phyloP scores from a whole-genome alignment of 2,888 invertebrate genomes.

The Chloroclysta siterata region DNA sequence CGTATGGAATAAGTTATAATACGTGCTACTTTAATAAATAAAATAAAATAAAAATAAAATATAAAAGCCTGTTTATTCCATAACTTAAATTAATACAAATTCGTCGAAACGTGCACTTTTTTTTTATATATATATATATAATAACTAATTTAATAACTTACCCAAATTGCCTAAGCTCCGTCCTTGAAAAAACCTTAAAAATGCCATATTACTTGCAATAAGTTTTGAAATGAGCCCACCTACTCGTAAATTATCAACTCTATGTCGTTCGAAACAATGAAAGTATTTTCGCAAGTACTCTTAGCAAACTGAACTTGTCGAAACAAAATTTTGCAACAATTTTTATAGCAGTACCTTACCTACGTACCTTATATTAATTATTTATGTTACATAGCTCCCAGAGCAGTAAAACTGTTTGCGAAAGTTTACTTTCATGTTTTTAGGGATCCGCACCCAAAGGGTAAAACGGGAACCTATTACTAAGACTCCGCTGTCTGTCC shows the following conservation, averaged over 20 bases:
- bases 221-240: constrained; percentile 4
- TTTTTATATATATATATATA: no score
- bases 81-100: no score
- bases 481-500: no score
- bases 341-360: neutral
- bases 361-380: neutral
- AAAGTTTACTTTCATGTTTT: neutral
- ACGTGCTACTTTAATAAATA: no score
- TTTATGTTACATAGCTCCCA: neutral
- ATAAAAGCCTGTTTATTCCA: no score
- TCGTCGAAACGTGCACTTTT: no score
- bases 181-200: constrained; percentile 10
- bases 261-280: constrained; percentile 4
- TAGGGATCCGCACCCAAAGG: no score
- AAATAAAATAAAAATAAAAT: no score
- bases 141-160: no score
- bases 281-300: constrained; percentile 14
- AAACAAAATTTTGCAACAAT: constrained; percentile 4
- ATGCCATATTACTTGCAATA: constrained; percentile 1
- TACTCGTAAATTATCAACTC: constrained; percentile 9
- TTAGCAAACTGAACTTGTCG: neutral
- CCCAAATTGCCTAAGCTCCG: neutral
- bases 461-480: no score
- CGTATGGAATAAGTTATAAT: no score
- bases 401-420: neutral